phyloP scores from a whole-genome alignment of 2,797 vertebrate species.

The Vultur gryphus region DNA sequence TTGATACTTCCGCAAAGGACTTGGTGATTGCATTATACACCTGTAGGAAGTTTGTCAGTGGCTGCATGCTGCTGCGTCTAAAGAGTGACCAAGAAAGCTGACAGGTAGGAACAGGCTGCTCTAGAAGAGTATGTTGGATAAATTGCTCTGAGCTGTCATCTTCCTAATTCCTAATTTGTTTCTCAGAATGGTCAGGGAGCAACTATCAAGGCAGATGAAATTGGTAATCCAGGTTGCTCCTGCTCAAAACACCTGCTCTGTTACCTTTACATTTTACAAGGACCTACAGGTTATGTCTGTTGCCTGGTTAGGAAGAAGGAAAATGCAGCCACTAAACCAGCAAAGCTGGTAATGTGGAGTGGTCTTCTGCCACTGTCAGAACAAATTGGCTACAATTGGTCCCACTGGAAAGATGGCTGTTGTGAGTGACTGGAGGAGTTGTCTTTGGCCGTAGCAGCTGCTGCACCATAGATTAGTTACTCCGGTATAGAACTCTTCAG shows the following conservation, averaged over 20 bases:
- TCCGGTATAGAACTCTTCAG: neutral
- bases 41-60: neutral
- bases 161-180: neutral
- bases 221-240: neutral
- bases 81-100: neutral
- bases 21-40: neutral
- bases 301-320: neutral
- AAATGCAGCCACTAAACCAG: neutral
- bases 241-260: neutral
- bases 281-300: neutral
- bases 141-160: neutral
- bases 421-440: neutral
- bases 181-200: neutral
- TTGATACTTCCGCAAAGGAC: neutral
- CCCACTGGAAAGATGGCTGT: neutral
- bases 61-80: neutral
- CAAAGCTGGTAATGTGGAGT: neutral
- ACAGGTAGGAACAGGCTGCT: neutral
- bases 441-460: neutral
- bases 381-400: neutral
- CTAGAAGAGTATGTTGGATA: neutral
- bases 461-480: neutral
- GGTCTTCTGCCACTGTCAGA: neutral
- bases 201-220: neutral
- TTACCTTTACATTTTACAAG: neutral